Evolutionary conservation across 53 echinoderm and acorn worm species (phyloP).

Genomic region (Echinometra lucunter): DNA sequence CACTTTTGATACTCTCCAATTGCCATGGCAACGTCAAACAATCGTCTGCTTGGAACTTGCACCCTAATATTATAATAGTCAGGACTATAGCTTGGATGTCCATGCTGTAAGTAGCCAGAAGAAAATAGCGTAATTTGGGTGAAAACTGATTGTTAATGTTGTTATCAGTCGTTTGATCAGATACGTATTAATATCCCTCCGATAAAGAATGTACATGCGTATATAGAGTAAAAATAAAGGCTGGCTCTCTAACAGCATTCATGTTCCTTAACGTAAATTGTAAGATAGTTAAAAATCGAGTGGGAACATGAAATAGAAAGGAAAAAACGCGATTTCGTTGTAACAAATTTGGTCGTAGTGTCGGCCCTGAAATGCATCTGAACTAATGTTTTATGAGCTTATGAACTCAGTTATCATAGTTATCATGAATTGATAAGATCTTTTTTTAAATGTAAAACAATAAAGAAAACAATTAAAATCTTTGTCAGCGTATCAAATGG

Average conservation of each 20-base stretch:
- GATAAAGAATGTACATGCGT: too few relatives aligned
- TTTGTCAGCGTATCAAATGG: too few relatives aligned
- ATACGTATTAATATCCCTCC: neutral
- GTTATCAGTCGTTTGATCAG: neutral
- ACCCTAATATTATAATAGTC: neutral
- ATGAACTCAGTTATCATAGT: neutral
- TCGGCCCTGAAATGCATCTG: neutral
- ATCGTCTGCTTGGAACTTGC: neutral
- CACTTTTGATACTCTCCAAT: conserved; percentile 9
- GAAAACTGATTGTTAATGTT: neutral
- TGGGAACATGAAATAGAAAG: neutral
- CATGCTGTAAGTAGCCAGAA: neutral
- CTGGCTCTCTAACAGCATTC: neutral
- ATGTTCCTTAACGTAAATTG: neutral
- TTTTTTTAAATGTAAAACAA: neutral
- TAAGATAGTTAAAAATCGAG: too few relatives aligned
- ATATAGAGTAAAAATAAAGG: neutral
- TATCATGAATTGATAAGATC: neutral
- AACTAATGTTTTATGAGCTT: neutral
- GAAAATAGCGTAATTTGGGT: neutral
- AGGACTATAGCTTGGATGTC: neutral
- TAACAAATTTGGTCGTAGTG: neutral
- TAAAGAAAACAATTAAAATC: too few relatives aligned
- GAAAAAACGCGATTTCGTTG: neutral
- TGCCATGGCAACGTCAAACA: conserved; percentile 56